A percentile compares a stretch with the other conserved stretches of the same genome.
These are phyloP conservation scores for Heteromormyrus szaboi DNA, from an alignment of 2,797 vertebrate genomes.

Conservation along the genomic window DNA sequence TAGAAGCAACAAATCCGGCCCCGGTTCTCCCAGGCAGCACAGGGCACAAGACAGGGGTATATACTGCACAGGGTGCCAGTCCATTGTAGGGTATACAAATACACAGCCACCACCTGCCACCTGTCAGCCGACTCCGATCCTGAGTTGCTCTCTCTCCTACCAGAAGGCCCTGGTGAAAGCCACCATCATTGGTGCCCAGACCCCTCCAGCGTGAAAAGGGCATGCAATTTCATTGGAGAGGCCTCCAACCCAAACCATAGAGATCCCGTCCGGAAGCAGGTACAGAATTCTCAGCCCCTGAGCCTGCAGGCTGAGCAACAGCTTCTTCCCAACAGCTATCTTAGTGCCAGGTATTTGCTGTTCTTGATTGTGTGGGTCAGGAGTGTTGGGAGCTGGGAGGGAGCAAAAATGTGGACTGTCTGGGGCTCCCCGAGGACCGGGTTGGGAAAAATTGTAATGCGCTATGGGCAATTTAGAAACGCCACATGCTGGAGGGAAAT, in stretches of 20 bases:
- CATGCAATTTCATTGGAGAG: background rate
- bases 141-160: background rate
- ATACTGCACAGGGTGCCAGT: background rate
- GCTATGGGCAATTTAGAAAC: background rate
- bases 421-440: background rate
- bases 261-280: background rate
- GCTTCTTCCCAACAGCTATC: background rate
- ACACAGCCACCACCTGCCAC: background rate
- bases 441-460: background rate
- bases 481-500: background rate
- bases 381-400: background rate
- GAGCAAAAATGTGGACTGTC: background rate
- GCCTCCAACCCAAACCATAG: background rate
- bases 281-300: background rate
- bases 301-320: background rate
- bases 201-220: background rate
- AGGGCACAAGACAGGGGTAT: background rate
- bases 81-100: background rate
- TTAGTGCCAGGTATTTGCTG: background rate
- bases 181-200: background rate
- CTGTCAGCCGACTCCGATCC: background rate
- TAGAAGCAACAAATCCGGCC: background rate
- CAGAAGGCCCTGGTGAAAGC: background rate
- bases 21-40: background rate
- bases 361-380: background rate